A percentile compares a stretch with the other conserved stretches of the same genome.
These are phyloP conservation scores for Tetramorium parvispinum DNA, from an alignment of 1,140 invertebrate genomes.

Conservation along the genomic window DNA sequence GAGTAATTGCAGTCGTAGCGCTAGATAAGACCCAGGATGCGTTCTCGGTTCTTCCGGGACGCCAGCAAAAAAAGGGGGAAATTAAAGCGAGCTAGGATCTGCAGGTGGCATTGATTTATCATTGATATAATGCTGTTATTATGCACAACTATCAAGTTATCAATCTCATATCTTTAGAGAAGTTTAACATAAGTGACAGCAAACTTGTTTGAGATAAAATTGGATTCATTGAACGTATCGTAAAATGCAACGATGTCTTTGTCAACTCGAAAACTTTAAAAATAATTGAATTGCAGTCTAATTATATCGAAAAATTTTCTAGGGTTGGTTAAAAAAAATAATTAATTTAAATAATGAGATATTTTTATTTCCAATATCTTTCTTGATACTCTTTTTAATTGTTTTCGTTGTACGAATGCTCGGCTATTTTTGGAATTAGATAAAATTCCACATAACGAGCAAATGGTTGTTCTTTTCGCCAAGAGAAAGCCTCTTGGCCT, in stretches of 20 bases:
- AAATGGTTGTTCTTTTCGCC: constrained; percentile 1
- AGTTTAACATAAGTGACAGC: background rate
- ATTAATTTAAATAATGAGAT: background rate
- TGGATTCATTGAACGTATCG: background rate
- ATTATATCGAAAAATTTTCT: background rate
- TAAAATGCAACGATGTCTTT: background rate
- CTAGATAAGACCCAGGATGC: constrained; percentile 46
- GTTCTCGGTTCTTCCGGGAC: background rate
- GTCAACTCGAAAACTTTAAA: background rate
- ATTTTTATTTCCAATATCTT: background rate
- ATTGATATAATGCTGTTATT: constrained; percentile 35
- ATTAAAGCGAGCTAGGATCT: constrained; percentile 49
- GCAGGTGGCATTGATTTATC: constrained; percentile 35
- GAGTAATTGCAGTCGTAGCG: constrained; percentile 54
- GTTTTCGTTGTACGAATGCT: background rate
- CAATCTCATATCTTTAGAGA: background rate
- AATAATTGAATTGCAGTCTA: background rate
- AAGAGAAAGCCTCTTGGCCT: background rate
- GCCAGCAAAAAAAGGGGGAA: background rate
- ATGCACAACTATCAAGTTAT: constrained; percentile 14
- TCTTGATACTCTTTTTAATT: background rate
- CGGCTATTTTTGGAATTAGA: background rate
- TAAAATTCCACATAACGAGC: background rate
- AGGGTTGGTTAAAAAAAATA: background rate
- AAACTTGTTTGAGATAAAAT: background rate